Evolutionary conservation across 2,888 invertebrate species (phyloP).

Genomic region (Andrena trimmerana): DNA sequence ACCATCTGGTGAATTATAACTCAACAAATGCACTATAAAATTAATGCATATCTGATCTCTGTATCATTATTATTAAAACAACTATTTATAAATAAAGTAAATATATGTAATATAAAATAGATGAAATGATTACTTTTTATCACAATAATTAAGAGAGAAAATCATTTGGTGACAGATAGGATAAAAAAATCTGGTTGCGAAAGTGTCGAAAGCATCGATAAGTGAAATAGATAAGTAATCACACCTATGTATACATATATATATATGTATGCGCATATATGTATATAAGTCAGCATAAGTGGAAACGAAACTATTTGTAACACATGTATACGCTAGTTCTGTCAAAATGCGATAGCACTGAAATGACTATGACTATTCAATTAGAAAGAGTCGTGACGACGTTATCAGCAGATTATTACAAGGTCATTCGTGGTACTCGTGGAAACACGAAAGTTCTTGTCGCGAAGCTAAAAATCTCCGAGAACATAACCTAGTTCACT

Average conservation of each 20-base stretch:
- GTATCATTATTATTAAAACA: background rate
- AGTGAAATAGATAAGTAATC: background rate
- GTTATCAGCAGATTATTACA: background rate
- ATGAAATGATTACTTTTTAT: no score
- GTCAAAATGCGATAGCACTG: conserved; percentile 15
- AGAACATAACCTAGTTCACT: conserved; percentile 48
- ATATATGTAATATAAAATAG: background rate
- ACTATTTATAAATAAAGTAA: background rate
- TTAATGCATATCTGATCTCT: no score
- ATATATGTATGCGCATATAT: no score
- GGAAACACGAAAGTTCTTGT: background rate
- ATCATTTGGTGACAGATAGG: no score
- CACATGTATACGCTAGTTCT: background rate
- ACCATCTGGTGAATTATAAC: conserved; percentile 42
- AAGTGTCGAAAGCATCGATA: no score
- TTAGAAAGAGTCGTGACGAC: background rate
- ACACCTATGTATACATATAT: background rate
- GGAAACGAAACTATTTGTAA: background rate
- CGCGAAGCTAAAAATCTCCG: conserved; percentile 1
- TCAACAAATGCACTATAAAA: background rate
- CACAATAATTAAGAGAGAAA: no score
- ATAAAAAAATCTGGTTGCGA: no score
- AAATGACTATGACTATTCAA: conserved; percentile 24
- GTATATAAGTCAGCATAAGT: background rate
- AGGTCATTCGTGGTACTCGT: background rate